A percentile compares a stretch with the other conserved stretches of the same genome.
Evolutionary conservation across 2,113 vertebrate species (phyloP).

Genomic region (Caranx ignobilis): DNA sequence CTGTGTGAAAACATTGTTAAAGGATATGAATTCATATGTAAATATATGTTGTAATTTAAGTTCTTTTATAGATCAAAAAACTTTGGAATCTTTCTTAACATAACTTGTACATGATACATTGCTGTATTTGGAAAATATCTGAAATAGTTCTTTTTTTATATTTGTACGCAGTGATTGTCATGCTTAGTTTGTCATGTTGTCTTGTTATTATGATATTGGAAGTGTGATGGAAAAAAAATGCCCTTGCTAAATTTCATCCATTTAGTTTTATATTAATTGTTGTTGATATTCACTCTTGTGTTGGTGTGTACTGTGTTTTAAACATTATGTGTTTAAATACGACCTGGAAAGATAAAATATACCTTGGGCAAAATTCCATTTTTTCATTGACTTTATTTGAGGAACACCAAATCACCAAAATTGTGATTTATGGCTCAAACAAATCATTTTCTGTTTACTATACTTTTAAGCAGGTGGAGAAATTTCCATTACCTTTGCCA

Average conservation of each 20-base stretch:
- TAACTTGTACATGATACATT: conserved; percentile 83
- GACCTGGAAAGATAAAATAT: conserved; percentile 71
- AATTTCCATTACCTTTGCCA: conserved; percentile 17
- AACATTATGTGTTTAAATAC: conserved; percentile 74
- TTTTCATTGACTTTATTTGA: conserved; percentile 63
- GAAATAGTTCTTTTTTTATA: conserved; percentile 80
- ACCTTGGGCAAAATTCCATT: conserved; percentile 56
- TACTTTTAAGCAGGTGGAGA: conserved; percentile 14
- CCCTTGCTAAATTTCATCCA: conserved; percentile 69
- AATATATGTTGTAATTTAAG: conserved; percentile 83
- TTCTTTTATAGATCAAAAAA: conserved; percentile 81
- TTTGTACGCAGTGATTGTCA: conserved; percentile 83
- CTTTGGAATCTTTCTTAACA: conserved; percentile 81
- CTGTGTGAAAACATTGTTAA: conserved; percentile 62
- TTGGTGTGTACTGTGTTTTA: conserved; percentile 74
- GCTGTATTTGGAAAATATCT: conserved; percentile 78
- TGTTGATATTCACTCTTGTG: conserved; percentile 73
- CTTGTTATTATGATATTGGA: conserved; percentile 76
- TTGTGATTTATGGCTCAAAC: not conserved
- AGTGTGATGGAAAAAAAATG: conserved; percentile 68
- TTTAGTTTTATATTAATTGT: conserved; percentile 68
- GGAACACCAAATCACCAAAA: conserved; percentile 16
- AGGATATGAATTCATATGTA: conserved; percentile 77
- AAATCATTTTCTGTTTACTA: conserved; percentile 15
- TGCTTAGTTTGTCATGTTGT: conserved; percentile 79